Percentiles rank a stretch among this genome's conserved stretches.
Evolutionary conservation across 1,140 invertebrate species (phyloP).

Genomic region (Cydia splendana): DNA sequence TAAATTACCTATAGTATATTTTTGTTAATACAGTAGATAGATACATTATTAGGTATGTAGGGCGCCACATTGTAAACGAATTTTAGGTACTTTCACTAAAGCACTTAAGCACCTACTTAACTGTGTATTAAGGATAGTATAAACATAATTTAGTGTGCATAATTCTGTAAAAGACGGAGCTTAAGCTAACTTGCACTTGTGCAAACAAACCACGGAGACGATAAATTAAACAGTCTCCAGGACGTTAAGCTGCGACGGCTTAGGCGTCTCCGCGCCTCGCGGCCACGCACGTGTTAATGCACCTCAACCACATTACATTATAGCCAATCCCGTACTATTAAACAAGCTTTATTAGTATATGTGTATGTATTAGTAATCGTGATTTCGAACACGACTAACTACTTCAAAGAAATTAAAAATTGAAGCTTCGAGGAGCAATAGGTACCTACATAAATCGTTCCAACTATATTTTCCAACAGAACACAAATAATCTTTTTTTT

Average conservation of each 20-base stretch:
- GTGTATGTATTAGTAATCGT: background rate
- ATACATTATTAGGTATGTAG: too few relatives aligned
- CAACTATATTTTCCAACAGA: too few relatives aligned
- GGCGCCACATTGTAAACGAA: too few relatives aligned
- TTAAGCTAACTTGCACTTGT: constrained; percentile 41
- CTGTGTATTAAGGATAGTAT: background rate
- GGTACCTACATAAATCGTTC: too few relatives aligned
- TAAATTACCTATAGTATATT: too few relatives aligned
- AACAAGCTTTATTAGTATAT: background rate
- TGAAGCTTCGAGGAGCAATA: too few relatives aligned
- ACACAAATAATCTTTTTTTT: too few relatives aligned
- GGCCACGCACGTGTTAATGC: constrained; percentile 13
- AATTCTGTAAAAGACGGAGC: constrained; percentile 13
- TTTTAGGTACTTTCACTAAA: background rate
- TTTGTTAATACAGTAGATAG: too few relatives aligned
- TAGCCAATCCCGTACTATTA: background rate
- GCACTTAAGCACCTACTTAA: background rate
- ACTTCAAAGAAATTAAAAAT: too few relatives aligned
- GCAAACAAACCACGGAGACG: constrained; percentile 47
- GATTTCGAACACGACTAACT: too few relatives aligned
- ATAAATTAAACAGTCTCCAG: constrained; percentile 51
- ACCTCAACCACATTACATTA: background rate
- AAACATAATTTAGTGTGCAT: background rate
- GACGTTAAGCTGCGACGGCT: constrained; percentile 48
- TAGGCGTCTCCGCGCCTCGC: constrained; percentile 41